Conservation (phyloP, 2,113 vertebrate species). For the Toxostoma redivivum region DNA sequence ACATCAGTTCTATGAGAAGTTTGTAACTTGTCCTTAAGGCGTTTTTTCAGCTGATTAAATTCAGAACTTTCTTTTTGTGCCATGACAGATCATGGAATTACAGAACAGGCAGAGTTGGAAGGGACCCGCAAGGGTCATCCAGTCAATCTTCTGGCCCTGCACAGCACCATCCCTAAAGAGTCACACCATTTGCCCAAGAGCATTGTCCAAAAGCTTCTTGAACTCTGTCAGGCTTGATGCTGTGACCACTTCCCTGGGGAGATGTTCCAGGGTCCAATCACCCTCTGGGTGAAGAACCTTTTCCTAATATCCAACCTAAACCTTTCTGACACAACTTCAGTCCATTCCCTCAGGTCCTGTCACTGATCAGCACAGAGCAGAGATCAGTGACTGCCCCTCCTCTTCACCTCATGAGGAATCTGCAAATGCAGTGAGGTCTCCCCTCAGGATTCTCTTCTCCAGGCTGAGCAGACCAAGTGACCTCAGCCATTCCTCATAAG, state of each 20-base stretch:
- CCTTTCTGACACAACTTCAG: neutral
- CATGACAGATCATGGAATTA: neutral
- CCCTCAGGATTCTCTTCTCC: neutral
- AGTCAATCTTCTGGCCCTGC: neutral
- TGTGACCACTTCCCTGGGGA: neutral
- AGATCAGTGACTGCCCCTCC: neutral
- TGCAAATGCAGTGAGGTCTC: neutral
- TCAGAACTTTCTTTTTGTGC: neutral
- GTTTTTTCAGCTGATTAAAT: neutral
- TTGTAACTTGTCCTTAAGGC: neutral
- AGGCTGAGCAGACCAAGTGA: neutral
- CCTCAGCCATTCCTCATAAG: accelerated
- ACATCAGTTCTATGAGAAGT: neutral
- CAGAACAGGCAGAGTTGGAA: neutral
- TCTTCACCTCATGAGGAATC: accelerated
- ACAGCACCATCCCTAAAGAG: neutral
- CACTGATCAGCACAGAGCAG: too few relatives aligned
- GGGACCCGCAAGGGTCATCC: neutral
- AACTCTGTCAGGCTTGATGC: neutral
- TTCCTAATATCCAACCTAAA: neutral
- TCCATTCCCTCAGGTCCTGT: accelerated
- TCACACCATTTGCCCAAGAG: neutral
- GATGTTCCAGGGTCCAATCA: neutral
- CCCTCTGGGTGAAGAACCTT: neutral
- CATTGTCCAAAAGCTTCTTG: accelerated